phyloP scores from a whole-genome alignment of 2,888 invertebrate genomes.

The Ditula angustiorana region DNA sequence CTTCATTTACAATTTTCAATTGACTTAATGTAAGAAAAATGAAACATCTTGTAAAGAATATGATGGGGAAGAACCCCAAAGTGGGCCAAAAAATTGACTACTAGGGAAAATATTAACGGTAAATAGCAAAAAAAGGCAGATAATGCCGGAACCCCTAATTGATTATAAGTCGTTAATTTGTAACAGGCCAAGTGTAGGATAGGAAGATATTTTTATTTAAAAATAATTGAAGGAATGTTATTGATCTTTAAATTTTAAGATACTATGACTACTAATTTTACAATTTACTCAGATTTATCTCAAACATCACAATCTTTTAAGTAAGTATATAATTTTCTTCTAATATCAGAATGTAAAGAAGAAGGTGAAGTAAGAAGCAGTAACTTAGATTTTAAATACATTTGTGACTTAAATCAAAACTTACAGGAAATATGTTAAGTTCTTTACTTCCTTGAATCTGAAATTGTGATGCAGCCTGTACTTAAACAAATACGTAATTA shows the following conservation, averaged over 20 bases:
- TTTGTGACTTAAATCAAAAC: not conserved
- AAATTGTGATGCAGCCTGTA: conserved; percentile 18
- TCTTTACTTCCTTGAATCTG: conserved; percentile 11
- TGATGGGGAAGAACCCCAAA: not conserved
- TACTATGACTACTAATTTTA: conserved; percentile 4
- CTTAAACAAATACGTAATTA: conserved; percentile 33
- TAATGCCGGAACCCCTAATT: not conserved
- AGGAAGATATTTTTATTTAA: conserved; percentile 1
- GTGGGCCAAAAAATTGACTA: conserved; percentile 10
- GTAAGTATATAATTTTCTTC: conserved; percentile 1
- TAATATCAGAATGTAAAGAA: not conserved
- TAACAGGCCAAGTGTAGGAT: not conserved
- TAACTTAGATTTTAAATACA: not conserved
- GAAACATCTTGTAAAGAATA: conserved; percentile 4
- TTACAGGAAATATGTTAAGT: conserved; percentile 11
- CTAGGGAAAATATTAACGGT: not conserved
- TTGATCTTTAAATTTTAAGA: conserved; percentile 2
- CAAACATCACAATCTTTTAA: conserved; percentile 24
- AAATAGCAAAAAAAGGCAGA: not conserved
- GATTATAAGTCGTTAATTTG: conserved; percentile 7
- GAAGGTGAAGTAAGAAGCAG: not conserved
- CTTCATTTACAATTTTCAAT: conserved; percentile 14
- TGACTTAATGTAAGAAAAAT: conserved; percentile 31
- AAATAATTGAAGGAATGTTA: conserved; percentile 16
- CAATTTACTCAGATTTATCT: conserved; percentile 19